phyloP scores from a whole-genome alignment of 37 sponge, comb jelly and placozoan genomes.

The Cliona cf. orientalis region DNA sequence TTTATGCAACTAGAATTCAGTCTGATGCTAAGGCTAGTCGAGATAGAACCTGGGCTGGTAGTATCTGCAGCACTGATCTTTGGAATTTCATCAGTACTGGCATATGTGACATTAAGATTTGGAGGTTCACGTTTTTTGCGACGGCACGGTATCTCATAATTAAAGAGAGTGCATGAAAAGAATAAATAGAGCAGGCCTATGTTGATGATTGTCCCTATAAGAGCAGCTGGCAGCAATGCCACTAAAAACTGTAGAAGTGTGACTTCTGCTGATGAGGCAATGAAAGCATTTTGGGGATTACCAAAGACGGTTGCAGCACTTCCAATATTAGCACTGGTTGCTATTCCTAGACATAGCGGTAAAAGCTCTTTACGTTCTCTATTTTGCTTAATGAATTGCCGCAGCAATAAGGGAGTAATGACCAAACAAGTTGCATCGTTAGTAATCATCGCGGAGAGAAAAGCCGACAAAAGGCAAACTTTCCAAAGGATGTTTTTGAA shows the following conservation, averaged over 20 bases:
- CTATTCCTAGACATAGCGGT: conserved; percentile 79
- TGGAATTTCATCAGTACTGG: too few relatives aligned
- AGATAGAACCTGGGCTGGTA: too few relatives aligned
- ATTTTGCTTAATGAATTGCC: conserved; percentile 61
- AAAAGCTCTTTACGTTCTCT: conserved; percentile 66
- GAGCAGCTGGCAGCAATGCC: conserved; percentile 72
- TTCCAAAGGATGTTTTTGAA: conserved; percentile 77
- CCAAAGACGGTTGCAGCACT: conserved; percentile 92
- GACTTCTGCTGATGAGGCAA: conserved; percentile 70
- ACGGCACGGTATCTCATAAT: too few relatives aligned
- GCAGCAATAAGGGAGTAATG: conserved; percentile 75
- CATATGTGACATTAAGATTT: too few relatives aligned
- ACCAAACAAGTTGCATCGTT: conserved; percentile 86
- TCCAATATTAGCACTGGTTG: conserved; percentile 87
- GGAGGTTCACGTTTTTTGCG: too few relatives aligned
- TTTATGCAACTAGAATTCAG: too few relatives aligned
- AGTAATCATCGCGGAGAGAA: conserved; percentile 83
- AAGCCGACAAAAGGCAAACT: conserved; percentile 72
- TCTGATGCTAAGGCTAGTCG: too few relatives aligned
- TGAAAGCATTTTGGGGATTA: conserved; percentile 92
- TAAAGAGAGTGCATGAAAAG: conserved; percentile 42
- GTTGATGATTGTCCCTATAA: conserved; percentile 55
- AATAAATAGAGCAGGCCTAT: conserved; percentile 66
- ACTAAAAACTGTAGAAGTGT: conserved; percentile 68
- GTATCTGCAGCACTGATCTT: too few relatives aligned